These are phyloP conservation scores for Ennomos fuscantarius DNA, from an alignment of 2,888 invertebrate species.

Conservation along the genomic window DNA sequence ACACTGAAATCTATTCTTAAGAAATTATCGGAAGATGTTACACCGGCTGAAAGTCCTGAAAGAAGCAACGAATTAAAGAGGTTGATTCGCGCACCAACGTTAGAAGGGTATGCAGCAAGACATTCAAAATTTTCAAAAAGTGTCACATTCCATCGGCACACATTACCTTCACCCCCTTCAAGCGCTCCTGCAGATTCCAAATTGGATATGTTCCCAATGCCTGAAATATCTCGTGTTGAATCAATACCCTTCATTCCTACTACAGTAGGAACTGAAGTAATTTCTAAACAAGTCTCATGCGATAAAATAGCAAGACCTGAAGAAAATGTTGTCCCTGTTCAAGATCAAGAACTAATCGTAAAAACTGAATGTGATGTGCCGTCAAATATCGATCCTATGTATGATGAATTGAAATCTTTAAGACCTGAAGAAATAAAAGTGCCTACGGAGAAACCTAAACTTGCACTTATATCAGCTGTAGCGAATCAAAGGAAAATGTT, in stretches of 20 bases:
- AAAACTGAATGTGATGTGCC: slow-evolving; percentile 63
- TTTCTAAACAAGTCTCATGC: slow-evolving; percentile 40
- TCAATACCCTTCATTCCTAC: slow-evolving; percentile 49
- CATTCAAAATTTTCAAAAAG: slow-evolving; percentile 95
- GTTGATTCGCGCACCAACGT: slow-evolving; percentile 92
- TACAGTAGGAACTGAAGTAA: slow-evolving; percentile 42
- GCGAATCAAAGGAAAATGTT: slow-evolving; percentile 85
- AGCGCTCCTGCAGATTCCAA: slow-evolving; percentile 72
- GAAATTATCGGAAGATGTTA: slow-evolving; percentile 90
- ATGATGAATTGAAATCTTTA: slow-evolving; percentile 70
- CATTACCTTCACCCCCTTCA: slow-evolving; percentile 91
- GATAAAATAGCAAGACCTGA: slow-evolving; percentile 51
- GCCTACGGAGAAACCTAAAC: slow-evolving; percentile 83
- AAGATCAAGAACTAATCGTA: slow-evolving; percentile 59
- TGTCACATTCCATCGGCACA: slow-evolving; percentile 94
- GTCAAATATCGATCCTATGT: slow-evolving; percentile 62
- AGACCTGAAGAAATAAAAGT: slow-evolving; percentile 83
- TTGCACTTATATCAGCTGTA: slow-evolving; percentile 83
- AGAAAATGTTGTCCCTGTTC: slow-evolving; percentile 40
- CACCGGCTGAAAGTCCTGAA: slow-evolving; percentile 76
- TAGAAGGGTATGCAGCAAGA: slow-evolving; percentile 95
- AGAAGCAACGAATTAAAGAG: slow-evolving; percentile 86
- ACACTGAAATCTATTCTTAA: slow-evolving; percentile 94
- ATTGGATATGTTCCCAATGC: slow-evolving; percentile 67
- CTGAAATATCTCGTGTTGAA: slow-evolving; percentile 52